Base-by-base conservation (phyloP, 2,113 vertebrate species). In the Phalacrocorax brasilianus region DNA sequence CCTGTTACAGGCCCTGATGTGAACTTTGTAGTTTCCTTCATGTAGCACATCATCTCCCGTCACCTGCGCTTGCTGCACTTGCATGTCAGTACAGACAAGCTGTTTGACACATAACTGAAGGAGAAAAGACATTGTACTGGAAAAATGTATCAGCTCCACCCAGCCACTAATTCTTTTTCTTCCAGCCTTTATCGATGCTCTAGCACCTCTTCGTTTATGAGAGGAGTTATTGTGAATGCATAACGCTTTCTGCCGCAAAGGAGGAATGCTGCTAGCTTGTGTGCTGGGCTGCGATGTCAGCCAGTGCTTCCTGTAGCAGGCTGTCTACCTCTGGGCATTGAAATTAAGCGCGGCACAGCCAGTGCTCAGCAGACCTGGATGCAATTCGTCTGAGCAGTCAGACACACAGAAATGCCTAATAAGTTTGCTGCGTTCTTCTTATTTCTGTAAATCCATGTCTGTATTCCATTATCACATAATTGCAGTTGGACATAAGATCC, bases 401-500 rank as follows among this genome's bases (percentile, higher is more conserved):
- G 80, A 53, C 78, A 47, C 52, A 67, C 74, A 77, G 71, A 92
- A 89, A 52, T 40, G 23, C 85, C 58, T 58, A 73, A 1, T 14
- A 40, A 77, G 63, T 79, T 88, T 88, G 67, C 81, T 90, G 18
- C 1, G 2, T 85, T 90, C 45, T 84, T 92, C 75, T 94, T 55
- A 93, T 85, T 93, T 91, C 78, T 83, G 18, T 88, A 93, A 91
- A 89, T 95, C 89, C 42, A 4, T 50, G 91, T 91, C 95, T 96
- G 91, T 93, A 58, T 92, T 91, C 78, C 74, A 80, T 94, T 96
- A 94, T n/a, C 67, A 47, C 1, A 1, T 93, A 95, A 94, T 95
- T 91, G 90, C 89, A 50, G 66, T 63, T 91, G 93, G 82, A 87
- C 66, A 45, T 53, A n/a, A 73, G 89, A 87, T 93, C 15, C 30